A percentile compares a stretch with the other conserved stretches of the same genome.
phyloP scores from a whole-genome alignment of 2,113 vertebrate species.

The Regulus satrapa region DNA sequence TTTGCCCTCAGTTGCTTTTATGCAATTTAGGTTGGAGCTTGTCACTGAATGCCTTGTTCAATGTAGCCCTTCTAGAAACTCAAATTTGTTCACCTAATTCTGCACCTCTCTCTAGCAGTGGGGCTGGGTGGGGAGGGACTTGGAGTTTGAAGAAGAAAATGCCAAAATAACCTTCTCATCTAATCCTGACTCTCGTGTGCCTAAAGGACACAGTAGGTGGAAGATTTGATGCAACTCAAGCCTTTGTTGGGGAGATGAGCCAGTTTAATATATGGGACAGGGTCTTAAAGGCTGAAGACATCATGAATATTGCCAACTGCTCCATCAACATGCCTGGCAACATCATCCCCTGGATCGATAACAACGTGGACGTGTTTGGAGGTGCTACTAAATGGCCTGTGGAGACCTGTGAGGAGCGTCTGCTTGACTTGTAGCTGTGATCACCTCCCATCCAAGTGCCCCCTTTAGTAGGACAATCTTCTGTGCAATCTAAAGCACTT shows the following conservation, averaged over 20 bases:
- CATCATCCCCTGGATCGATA: conserved; percentile 93
- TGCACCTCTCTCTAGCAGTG: not conserved
- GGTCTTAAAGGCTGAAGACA: conserved; percentile 88
- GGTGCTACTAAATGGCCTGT: conserved; percentile 90
- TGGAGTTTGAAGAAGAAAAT: not conserved
- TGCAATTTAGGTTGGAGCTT: not conserved
- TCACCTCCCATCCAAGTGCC: conserved; percentile 25
- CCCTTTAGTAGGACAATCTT: conserved; percentile 55
- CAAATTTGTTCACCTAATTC: not conserved
- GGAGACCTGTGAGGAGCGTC: conserved; percentile 92
- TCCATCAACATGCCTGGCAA: conserved; percentile 97
- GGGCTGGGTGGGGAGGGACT: not conserved
- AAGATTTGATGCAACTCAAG: conserved; percentile 96
- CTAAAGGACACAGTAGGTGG: conserved; percentile 91
- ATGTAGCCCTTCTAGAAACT: not conserved
- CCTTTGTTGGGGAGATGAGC: conserved; percentile 96
- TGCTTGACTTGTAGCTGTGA: conserved; percentile 86
- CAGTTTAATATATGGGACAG: conserved; percentile 99
- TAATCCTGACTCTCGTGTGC: conserved; percentile 11
- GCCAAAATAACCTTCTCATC: not conserved
- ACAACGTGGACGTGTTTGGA: conserved; percentile 92
- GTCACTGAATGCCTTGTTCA: not conserved
- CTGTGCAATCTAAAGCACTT: conserved; percentile 42
- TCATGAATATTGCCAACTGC: conserved; percentile 93
- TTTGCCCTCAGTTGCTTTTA: not conserved